Percentiles rank a stretch among this genome's conserved stretches.
These are phyloP conservation scores for Sebastes diaconus DNA, from an alignment of 2,797 vertebrate genomes.

Conservation along the genomic window DNA sequence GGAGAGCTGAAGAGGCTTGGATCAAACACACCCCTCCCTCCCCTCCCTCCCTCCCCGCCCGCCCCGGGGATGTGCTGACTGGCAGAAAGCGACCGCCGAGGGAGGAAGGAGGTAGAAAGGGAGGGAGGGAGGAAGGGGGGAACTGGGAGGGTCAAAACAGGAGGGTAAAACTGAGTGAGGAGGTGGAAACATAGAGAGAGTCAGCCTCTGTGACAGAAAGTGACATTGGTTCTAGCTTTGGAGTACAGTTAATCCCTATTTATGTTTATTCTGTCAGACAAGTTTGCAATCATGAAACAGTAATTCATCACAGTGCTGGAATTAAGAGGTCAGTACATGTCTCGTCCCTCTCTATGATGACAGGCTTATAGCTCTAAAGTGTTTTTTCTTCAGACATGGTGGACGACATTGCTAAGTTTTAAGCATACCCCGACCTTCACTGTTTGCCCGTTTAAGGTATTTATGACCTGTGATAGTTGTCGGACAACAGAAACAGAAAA, in stretches of 20 bases:
- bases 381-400: background rate
- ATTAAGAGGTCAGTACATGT: background rate
- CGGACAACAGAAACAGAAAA: no score
- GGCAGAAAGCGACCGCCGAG: slow-evolving; percentile 67
- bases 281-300: background rate
- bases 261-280: background rate
- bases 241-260: background rate
- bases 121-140: background rate
- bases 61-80: slow-evolving; percentile 74
- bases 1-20: slow-evolving; percentile 40
- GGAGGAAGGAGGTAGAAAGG: slow-evolving; percentile 47
- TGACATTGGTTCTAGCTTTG: slow-evolving; percentile 46
- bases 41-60: background rate
- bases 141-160: slow-evolving; percentile 47
- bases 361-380: background rate
- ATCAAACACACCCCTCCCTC: slow-evolving; percentile 53
- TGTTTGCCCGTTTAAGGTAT: background rate
- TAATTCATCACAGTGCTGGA: background rate
- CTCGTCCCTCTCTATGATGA: background rate
- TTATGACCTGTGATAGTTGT: background rate
- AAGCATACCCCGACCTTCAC: background rate
- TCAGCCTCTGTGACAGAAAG: slow-evolving; percentile 20
- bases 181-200: slow-evolving; percentile 27
- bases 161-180: slow-evolving; percentile 20
- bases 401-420: background rate